Conservation (phyloP, 2,888 invertebrate species). For the Eilema griseolum region DNA sequence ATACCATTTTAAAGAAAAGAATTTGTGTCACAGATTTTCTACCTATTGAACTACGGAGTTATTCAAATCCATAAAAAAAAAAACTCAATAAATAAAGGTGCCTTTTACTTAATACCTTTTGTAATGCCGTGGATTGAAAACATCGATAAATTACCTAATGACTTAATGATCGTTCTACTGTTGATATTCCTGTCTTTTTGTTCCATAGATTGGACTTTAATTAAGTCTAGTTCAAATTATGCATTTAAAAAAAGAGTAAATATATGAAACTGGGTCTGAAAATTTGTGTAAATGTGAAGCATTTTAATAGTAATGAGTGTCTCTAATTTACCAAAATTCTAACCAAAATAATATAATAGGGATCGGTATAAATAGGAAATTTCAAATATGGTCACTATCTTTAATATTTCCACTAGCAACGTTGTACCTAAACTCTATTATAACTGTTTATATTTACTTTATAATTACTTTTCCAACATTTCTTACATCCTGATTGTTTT, state of each 20-base stretch:
- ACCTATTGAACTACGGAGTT: slow-evolving; percentile 27
- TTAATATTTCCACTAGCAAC: not conserved
- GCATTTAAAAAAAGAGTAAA: slow-evolving; percentile 9
- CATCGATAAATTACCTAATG: slow-evolving; percentile 32
- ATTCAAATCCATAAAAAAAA: slow-evolving; percentile 31
- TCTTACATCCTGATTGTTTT: not conserved
- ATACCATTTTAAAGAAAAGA: slow-evolving; percentile 42
- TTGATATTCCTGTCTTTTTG: slow-evolving; percentile 12
- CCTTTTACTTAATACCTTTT: slow-evolving; percentile 27
- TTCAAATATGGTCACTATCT: not conserved
- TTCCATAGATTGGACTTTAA: slow-evolving; percentile 4
- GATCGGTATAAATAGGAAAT: not conserved
- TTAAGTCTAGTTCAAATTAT: not conserved
- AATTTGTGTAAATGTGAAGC: not conserved
- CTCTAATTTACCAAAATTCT: not conserved
- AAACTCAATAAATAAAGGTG: slow-evolving; percentile 37
- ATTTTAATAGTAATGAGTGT: not conserved
- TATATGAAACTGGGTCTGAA: not conserved
- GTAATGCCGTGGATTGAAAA: slow-evolving; percentile 25
- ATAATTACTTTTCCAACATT: not conserved
- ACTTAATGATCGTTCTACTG: slow-evolving; percentile 28
- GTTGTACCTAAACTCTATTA: not conserved
- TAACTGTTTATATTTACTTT: not conserved
- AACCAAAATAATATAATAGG: not conserved
- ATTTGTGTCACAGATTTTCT: slow-evolving; percentile 61